These are phyloP conservation scores for Falco columbarius DNA, from an alignment of 2,797 vertebrate species.

Conservation along the genomic window DNA sequence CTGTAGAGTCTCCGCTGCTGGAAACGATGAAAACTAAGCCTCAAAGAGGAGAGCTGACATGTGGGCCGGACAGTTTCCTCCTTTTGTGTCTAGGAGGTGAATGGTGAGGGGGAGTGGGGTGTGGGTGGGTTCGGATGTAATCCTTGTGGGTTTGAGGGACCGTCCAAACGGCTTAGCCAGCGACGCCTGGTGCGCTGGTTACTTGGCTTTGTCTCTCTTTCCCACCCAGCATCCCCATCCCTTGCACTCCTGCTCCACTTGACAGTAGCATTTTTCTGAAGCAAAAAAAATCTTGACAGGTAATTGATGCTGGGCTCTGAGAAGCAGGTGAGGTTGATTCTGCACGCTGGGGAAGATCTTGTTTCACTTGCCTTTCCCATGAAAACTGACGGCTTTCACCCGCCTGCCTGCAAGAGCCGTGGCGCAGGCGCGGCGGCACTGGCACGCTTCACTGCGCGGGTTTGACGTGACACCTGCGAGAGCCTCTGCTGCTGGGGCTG, in stretches of 20 bases:
- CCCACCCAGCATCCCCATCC: neutral
- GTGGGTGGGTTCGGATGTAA: neutral
- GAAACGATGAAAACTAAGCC: neutral
- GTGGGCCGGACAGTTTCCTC: neutral
- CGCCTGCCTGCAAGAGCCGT: accelerated
- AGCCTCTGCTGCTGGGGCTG: too few species aligned
- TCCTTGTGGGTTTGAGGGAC: too few species aligned
- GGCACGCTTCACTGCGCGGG: neutral
- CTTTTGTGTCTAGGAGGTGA: neutral
- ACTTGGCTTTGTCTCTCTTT: neutral
- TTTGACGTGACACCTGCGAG: too few species aligned
- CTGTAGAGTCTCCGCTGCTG: neutral
- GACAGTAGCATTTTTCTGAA: accelerated
- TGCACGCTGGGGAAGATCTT: accelerated
- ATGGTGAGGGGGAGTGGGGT: neutral
- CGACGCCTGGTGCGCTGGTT: accelerated
- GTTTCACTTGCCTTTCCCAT: neutral
- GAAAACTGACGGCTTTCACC: accelerated
- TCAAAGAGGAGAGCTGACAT: too few species aligned
- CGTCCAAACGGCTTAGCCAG: neutral
- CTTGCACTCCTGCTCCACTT: accelerated
- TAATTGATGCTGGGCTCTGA: neutral
- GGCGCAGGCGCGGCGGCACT: neutral
- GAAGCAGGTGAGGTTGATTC: neutral
- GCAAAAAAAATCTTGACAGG: neutral